These are phyloP conservation scores for Furnarius figulus DNA, from an alignment of 2,113 vertebrate genomes.

Conservation along the genomic window DNA sequence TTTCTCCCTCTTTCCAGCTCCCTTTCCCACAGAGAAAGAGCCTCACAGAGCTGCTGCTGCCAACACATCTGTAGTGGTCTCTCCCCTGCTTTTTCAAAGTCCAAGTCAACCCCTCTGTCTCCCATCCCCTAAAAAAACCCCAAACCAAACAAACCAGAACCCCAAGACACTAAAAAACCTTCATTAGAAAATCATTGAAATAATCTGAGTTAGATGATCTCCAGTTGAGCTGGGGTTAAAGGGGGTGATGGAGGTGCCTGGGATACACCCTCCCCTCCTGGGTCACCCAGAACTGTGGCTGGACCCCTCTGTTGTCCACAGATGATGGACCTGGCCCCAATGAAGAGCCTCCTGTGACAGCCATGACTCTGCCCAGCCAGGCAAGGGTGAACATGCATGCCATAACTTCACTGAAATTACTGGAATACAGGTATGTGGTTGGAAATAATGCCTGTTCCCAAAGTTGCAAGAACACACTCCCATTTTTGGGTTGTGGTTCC, in stretches of 20 bases:
- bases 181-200: neutral
- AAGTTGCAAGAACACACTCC: neutral
- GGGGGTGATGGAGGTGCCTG: neutral
- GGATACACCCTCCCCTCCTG: neutral
- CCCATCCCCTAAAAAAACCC: neutral
- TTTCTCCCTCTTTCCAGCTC: neutral
- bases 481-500: fast-evolving
- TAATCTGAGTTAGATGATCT: fast-evolving
- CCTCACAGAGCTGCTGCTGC: neutral
- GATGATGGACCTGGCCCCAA: slow-evolving; percentile 66
- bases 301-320: slow-evolving; percentile 20
- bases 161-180: fast-evolving
- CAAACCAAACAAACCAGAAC: neutral
- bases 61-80: neutral
- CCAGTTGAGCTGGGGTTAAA: neutral
- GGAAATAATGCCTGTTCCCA: neutral
- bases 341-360: slow-evolving; percentile 72
- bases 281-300: neutral
- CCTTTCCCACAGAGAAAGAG: neutral
- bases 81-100: neutral
- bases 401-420: slow-evolving; percentile 80
- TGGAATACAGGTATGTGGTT: slow-evolving; percentile 85
- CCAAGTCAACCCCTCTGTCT: neutral
- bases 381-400: slow-evolving; percentile 81
- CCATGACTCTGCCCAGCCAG: slow-evolving; percentile 93